Percentiles rank a stretch among this genome's conserved stretches.
Evolutionary conservation across 2,113 vertebrate genomes (phyloP).

Genomic region (Silurus glanis): DNA sequence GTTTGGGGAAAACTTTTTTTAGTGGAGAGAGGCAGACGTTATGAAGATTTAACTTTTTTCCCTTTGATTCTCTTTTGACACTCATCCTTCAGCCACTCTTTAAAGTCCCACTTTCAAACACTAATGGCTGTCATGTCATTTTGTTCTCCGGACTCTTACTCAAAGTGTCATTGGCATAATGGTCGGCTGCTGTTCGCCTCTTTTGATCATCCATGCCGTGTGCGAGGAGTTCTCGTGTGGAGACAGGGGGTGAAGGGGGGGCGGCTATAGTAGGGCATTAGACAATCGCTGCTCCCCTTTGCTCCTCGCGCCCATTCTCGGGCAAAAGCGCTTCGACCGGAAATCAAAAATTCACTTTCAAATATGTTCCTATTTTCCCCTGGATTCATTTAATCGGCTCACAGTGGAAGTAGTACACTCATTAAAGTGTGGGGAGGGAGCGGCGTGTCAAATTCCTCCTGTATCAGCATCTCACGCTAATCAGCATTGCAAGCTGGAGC

Average conservation of each 20-base stretch:
- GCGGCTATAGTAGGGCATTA: constrained; percentile 47
- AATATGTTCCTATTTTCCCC: constrained; percentile 72
- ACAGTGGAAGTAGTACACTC: constrained; percentile 65
- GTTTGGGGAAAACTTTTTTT: constrained; percentile 70
- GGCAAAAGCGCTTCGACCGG: constrained; percentile 71
- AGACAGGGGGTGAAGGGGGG: constrained; percentile 67
- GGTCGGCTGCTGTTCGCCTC: constrained; percentile 77
- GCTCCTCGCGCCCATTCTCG: constrained; percentile 63
- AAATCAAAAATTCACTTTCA: constrained; percentile 85
- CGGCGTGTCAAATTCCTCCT: constrained; percentile 61
- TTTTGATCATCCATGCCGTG: constrained; percentile 80
- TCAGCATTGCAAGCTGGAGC: constrained; percentile 53
- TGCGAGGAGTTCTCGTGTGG: constrained; percentile 67
- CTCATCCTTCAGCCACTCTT: constrained; percentile 81
- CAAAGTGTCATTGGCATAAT: constrained; percentile 85
- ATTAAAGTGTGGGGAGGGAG: constrained; percentile 69
- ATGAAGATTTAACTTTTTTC: constrained; percentile 81
- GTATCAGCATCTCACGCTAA: constrained; percentile 71
- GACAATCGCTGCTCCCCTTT: constrained; percentile 61
- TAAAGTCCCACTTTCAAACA: constrained; percentile 82
- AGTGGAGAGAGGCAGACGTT: constrained; percentile 61
- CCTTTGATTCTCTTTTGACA: constrained; percentile 81
- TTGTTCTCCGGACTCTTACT: constrained; percentile 80
- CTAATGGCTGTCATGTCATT: constrained; percentile 84
- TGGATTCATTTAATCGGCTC: constrained; percentile 71